Percentiles rank a stretch among this genome's conserved stretches.
phyloP scores from a whole-genome alignment of 2,888 invertebrate genomes.

The Luperina nickerlii region DNA sequence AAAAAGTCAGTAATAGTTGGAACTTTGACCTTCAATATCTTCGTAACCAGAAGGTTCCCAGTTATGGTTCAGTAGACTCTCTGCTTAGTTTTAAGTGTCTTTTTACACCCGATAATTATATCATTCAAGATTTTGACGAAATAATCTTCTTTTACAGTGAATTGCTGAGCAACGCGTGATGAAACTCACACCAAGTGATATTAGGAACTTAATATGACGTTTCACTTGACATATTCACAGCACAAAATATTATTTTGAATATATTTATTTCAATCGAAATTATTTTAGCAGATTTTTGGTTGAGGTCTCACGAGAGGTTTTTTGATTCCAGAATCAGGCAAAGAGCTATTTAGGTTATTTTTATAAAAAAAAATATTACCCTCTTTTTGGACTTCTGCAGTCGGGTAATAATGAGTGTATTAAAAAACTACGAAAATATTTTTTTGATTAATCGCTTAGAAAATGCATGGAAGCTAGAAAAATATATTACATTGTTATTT shows the following conservation, averaged over 20 bases:
- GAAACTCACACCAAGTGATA: conserved; percentile 80
- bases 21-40: too few relatives aligned
- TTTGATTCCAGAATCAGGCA: not conserved
- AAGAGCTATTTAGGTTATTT: not conserved
- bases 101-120: too few relatives aligned
- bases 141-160: conserved; percentile 74
- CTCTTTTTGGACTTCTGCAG: not conserved
- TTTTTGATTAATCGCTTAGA: not conserved
- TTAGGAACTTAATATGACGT: conserved; percentile 74
- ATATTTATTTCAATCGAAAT: not conserved
- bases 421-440: not conserved
- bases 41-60: too few relatives aligned
- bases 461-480: conserved; percentile 12
- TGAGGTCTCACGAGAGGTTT: not conserved
- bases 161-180: conserved; percentile 87
- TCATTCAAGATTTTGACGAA: too few relatives aligned
- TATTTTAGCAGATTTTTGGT: not conserved
- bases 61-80: too few relatives aligned
- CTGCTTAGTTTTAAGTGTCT: too few relatives aligned
- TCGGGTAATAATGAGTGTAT: not conserved
- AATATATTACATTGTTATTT: conserved; percentile 6
- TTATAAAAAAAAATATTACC: not conserved
- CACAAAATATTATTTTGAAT: not conserved
- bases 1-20: too few relatives aligned
- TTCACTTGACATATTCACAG: conserved; percentile 41